These are phyloP conservation scores for Drosophila tropicalis DNA, from an alignment of 1,140 invertebrate species.

Conservation along the genomic window DNA sequence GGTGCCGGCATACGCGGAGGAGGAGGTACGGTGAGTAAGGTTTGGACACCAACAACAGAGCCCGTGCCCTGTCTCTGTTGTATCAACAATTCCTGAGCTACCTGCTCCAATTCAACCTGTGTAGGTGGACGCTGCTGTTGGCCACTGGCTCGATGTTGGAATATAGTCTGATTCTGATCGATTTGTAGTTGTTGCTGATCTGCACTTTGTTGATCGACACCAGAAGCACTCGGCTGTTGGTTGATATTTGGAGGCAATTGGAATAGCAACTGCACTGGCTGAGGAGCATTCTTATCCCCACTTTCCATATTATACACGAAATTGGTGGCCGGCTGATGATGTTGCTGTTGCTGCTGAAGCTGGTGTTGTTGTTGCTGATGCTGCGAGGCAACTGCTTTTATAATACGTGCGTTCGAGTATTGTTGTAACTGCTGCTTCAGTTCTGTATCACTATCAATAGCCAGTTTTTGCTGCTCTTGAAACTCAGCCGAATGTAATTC, in stretches of 20 bases:
- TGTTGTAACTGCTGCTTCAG: conserved; percentile 83
- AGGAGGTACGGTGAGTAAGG: conserved; percentile 79
- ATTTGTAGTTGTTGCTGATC: conserved; percentile 58
- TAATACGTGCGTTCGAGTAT: conserved; percentile 72
- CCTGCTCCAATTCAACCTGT: conserved; percentile 78
- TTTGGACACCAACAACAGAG: conserved; percentile 67
- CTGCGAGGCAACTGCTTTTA: conserved; percentile 82
- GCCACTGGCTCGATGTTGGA: conserved; percentile 82
- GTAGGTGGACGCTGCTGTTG: conserved; percentile 72
- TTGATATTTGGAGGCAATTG: conserved; percentile 70
- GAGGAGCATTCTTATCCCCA: conserved; percentile 72
- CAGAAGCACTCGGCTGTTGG: conserved; percentile 61
- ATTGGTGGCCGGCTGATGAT: conserved; percentile 72
- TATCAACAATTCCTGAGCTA: conserved; percentile 70
- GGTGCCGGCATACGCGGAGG: conserved; percentile 66
- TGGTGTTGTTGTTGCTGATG: conserved; percentile 58
- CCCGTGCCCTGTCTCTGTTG: conserved; percentile 70
- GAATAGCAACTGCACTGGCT: conserved; percentile 79
- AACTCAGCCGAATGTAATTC: conserved; percentile 83
- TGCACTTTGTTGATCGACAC: conserved; percentile 2
- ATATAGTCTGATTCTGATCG: conserved; percentile 82
- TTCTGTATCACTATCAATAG: conserved; percentile 62
- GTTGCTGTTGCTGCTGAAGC: conserved; percentile 64
- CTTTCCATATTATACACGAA: conserved; percentile 81
- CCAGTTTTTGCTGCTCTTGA: conserved; percentile 65